Base-by-base conservation (phyloP, 2,113 vertebrate genomes). In the Ceyx melanurus region DNA sequence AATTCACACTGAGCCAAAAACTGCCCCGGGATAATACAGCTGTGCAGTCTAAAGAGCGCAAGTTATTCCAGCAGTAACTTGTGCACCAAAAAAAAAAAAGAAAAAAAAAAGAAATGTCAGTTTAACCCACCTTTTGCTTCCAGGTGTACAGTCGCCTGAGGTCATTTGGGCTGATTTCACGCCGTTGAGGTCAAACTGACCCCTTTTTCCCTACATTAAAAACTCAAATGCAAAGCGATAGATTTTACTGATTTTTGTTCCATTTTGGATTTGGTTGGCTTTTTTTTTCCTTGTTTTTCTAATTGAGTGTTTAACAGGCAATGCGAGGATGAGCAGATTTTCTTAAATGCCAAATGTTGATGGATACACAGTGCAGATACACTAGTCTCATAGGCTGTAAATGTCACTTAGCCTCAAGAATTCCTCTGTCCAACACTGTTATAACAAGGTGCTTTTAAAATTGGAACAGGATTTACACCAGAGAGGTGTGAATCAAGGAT, bases 301-400 rank as follows among this genome's bases (percentile, higher is more conserved):
- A 89, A 89, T 95, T 76, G 77, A 96, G 51, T 60, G 87, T 67
- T 94, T 95, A 92, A 93, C 89, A 95, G 87, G 87, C 93, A 18
- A 94, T 40, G 82, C 53, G 4, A 92, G 85, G 91, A 95, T 92
- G 92, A 94, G 91, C 92, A 96, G 92, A 96, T 95, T 95, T 96
- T 89, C 95, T 93, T 91, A 96, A 96, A 96, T 96, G 95, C 92
- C 96, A 95, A 95, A 96, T 93, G 92, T 83, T 95, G 91, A 92
- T 89, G 95, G 91, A 96, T 96, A 91, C 89, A 87, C 81, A 95
- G 87, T 56, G 64, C 89, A 91, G 92, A 92, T 87, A 86, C 81
- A 77, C 81, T 46, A 79, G 78, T 95, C 92, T 96, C 95, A 96
- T 93, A 40, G 96, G 94, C 94, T 95, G 92, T 67, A 96, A 95